Evolutionary conservation across 2,797 vertebrate genomes (phyloP).

Genomic region (Limosa lapponica): DNA sequence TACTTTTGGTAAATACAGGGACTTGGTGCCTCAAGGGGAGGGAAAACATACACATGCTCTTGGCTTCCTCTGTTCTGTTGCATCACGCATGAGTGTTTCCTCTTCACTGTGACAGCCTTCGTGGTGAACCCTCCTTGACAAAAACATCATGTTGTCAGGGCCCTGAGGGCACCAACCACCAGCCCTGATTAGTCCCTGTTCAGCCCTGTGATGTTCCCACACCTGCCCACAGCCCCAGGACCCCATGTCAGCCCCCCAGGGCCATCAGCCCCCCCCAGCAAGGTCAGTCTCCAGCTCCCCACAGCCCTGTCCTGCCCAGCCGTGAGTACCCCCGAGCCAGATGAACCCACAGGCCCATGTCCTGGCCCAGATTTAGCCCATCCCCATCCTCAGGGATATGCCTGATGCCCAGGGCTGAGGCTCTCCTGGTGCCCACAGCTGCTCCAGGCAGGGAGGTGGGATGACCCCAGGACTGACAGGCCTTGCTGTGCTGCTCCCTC

Average conservation of each 20-base stretch:
- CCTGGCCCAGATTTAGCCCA: no score
- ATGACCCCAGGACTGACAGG: neutral
- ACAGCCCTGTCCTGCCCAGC: neutral
- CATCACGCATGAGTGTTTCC: neutral
- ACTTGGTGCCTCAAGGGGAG: neutral
- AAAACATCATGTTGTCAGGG: neutral
- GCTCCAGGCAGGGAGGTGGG: neutral
- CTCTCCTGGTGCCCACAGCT: fast-evolving
- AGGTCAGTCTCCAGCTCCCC: neutral
- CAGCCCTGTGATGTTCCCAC: fast-evolving
- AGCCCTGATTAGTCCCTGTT: neutral
- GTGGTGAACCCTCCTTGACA: fast-evolving
- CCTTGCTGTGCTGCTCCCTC: fast-evolving
- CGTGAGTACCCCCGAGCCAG: fast-evolving
- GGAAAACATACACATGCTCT: neutral
- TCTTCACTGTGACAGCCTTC: neutral
- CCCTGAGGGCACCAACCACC: neutral
- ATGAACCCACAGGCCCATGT: no score
- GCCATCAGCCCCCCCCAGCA: fast-evolving
- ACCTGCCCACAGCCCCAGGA: neutral
- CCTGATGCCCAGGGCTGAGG: fast-evolving
- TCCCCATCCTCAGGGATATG: neutral
- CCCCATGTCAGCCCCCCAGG: fast-evolving
- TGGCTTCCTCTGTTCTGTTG: neutral
- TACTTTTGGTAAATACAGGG: neutral